phyloP scores from a whole-genome alignment of 1,140 invertebrate species.

The Calliphora vicina region DNA sequence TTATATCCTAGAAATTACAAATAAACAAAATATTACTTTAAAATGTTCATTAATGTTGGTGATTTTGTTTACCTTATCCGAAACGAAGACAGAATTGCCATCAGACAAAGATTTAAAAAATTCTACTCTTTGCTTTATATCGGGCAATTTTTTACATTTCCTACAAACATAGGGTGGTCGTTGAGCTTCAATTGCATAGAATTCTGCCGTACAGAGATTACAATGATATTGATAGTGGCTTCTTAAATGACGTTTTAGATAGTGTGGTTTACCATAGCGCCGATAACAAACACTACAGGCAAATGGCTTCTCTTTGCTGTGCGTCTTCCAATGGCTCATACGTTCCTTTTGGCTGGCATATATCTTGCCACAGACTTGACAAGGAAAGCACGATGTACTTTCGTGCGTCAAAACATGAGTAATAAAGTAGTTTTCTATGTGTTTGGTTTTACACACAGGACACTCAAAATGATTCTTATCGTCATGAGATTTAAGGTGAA shows the following conservation, averaged over 20 bases:
- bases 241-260: too few species aligned
- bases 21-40: too few species aligned
- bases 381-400: neutral
- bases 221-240: constrained; percentile 39
- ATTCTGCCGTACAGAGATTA: constrained; percentile 32
- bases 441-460: too few species aligned
- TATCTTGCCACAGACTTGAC: neutral
- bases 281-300: constrained; percentile 44
- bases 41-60: too few species aligned
- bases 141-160: neutral
- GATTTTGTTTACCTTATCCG: too few species aligned
- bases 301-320: constrained; percentile 50
- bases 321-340: constrained; percentile 41
- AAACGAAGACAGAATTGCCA: too few species aligned
- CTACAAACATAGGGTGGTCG: constrained; percentile 36
- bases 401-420: neutral
- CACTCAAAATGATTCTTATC: too few species aligned
- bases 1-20: too few species aligned
- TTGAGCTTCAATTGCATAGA: neutral
- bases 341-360: neutral
- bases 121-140: neutral
- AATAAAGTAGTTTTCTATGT: too few species aligned
- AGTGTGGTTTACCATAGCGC: too few species aligned
- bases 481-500: too few species aligned
- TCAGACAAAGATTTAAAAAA: too few species aligned